Conservation (phyloP, 2,888 invertebrate species). For the Mesochorus sp. region DNA sequence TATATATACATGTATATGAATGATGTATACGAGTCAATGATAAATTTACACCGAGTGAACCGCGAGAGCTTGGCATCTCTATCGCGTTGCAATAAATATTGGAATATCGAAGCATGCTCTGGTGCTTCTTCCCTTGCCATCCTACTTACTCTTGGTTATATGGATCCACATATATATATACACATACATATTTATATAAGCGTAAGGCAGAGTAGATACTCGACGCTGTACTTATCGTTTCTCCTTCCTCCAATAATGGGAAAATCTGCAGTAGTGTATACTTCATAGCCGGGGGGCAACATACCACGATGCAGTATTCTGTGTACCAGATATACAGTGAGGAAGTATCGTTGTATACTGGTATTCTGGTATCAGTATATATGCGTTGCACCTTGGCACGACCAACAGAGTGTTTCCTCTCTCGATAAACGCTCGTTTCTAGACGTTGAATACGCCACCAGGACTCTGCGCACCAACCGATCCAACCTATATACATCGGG, state of each 20-base stretch:
- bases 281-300: conserved; percentile 56
- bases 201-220: conserved; percentile 46
- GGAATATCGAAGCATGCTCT: conserved; percentile 60
- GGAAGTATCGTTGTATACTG: conserved; percentile 37
- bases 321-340: conserved; percentile 37
- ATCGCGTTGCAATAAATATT: conserved; percentile 63
- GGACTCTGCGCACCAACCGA: conserved; percentile 4
- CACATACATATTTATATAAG: conserved; percentile 3
- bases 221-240: conserved; percentile 61
- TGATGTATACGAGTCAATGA: conserved; percentile 40
- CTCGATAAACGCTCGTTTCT: conserved; percentile 58
- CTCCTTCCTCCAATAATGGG: conserved; percentile 62
- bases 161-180: conserved; percentile 6
- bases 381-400: conserved; percentile 55
- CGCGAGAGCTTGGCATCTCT: conserved; percentile 46
- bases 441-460: conserved; percentile 41
- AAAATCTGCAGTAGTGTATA: conserved; percentile 60
- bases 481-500: conserved; percentile 18
- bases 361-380: conserved; percentile 32
- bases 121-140: conserved; percentile 54
- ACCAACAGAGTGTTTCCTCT: conserved; percentile 60
- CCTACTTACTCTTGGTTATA: conserved; percentile 39
- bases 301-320: conserved; percentile 41
- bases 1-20: neutral
- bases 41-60: conserved; percentile 60